phyloP scores from a whole-genome alignment of 2,797 vertebrate genomes.

The Zonotrichia albicollis region DNA sequence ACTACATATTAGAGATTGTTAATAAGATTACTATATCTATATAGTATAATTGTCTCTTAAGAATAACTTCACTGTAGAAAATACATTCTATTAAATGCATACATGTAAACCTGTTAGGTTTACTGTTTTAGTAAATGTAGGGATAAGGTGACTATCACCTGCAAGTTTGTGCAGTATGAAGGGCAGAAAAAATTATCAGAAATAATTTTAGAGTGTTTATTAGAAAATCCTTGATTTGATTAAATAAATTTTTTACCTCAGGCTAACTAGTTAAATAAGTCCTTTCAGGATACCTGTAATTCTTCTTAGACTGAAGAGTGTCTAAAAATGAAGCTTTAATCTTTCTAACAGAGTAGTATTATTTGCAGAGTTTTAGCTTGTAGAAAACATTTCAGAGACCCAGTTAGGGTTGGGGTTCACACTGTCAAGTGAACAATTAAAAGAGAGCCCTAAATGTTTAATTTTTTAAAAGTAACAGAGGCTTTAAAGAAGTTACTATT shows the following conservation, averaged over 20 bases:
- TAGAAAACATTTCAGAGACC: not conserved
- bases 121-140: not conserved
- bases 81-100: not conserved
- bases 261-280: not conserved
- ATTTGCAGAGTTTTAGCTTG: not conserved
- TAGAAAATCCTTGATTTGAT: not conserved
- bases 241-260: not conserved
- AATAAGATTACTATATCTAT: not conserved
- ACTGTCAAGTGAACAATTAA: not conserved
- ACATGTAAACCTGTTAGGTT: accelerated
- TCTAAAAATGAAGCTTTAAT: not conserved
- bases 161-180: not conserved
- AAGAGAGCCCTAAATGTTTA: not conserved
- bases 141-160: not conserved
- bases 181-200: not conserved
- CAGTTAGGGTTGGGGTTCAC: not conserved
- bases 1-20: not conserved
- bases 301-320: not conserved
- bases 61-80: not conserved
- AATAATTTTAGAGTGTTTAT: not conserved
- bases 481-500: constrained; percentile 1
- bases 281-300: not conserved
- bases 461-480: constrained; percentile 15
- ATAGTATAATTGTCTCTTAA: not conserved
- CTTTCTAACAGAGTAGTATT: not conserved